Evolutionary conservation across 2,113 vertebrate genomes (phyloP).

Genomic region (Blennius ocellaris): DNA sequence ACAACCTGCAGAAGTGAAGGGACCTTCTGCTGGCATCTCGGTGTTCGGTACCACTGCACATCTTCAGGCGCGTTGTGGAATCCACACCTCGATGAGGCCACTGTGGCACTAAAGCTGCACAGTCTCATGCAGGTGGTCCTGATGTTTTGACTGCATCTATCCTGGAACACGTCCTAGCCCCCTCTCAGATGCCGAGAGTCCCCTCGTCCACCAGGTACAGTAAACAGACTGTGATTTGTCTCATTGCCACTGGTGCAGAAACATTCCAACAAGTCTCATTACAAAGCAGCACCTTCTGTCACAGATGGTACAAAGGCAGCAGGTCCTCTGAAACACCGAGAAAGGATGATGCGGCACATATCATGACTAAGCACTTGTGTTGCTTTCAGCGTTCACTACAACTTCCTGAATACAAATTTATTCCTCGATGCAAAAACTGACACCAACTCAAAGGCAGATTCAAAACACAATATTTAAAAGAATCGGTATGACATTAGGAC

Average conservation of each 20-base stretch:
- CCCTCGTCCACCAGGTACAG: slow-evolving; percentile 42
- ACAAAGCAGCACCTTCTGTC: slow-evolving; percentile 25
- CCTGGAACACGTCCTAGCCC: background rate
- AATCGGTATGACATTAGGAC: background rate
- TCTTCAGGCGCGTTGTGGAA: no score
- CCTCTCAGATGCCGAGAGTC: background rate
- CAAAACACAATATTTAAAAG: background rate
- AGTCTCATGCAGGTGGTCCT: no score
- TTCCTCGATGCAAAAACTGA: slow-evolving; percentile 16
- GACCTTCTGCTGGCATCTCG: no score
- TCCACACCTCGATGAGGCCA: no score
- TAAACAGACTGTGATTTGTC: slow-evolving; percentile 47
- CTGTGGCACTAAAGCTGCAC: no score
- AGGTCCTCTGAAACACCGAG: slow-evolving; percentile 4
- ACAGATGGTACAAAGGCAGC: slow-evolving; percentile 23
- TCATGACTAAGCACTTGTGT: slow-evolving; percentile 14
- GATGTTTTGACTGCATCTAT: no score
- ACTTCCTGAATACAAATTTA: slow-evolving; percentile 20
- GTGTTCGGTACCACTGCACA: no score
- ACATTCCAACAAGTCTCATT: slow-evolving; percentile 50
- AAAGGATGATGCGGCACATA: background rate
- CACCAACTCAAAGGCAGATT: background rate
- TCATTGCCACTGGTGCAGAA: slow-evolving; percentile 45
- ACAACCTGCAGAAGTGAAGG: no score
- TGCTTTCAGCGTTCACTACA: slow-evolving; percentile 6